Evolutionary conservation across 2,888 invertebrate species (phyloP), one percentile per base, ranked within the genome.

Genomic region (Chalcosyrphus nemorum): DNA sequence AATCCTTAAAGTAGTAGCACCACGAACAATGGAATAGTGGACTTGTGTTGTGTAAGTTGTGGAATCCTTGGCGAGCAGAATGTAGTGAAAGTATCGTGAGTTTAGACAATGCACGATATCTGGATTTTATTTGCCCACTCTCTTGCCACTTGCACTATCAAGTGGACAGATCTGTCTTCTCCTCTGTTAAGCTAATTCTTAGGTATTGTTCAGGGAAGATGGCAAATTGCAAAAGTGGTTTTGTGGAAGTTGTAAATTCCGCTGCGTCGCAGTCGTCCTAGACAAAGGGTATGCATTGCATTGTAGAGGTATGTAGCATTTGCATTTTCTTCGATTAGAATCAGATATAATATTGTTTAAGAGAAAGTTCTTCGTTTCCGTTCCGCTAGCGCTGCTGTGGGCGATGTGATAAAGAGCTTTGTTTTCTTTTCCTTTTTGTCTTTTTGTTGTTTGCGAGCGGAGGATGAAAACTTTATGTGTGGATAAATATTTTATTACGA

Each of bases 151-250:
- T 65, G 57, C 56, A 81, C 70, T 61, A 65, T 71, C 71, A 59
- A 81, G 52, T 77, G 81, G 76, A 50, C 11, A 57, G 56, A 63
- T 70, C 76, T 70, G 41, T 61, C 47, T 35, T 45, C 13, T 24
- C 32, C 13, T 24, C 32, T 74, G 47, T 19, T 29, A n/a, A 59
- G 32, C 76, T 81, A 81, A 81, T 81, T 81, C 77, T 29, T 13
- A 57, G 65, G 65, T 45, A 78, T 66, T 77, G 71, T 76, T 71
- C 59, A 1, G 50, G 50, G 70, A 65, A 27, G 63, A 59, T 71
- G 81, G 81, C 81, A 81, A 81, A 81, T 81, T 81, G 70, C 71
- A 66, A 77, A 71, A 81, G 77, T 74, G 52, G 59, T 74, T 59
- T 24, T 11, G 50, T 11, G 50, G 74, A 66, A 74, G 74, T 66